These are phyloP conservation scores for Anoura caudifer DNA, from an alignment of 2,113 vertebrate genomes.

Conservation along the genomic window DNA sequence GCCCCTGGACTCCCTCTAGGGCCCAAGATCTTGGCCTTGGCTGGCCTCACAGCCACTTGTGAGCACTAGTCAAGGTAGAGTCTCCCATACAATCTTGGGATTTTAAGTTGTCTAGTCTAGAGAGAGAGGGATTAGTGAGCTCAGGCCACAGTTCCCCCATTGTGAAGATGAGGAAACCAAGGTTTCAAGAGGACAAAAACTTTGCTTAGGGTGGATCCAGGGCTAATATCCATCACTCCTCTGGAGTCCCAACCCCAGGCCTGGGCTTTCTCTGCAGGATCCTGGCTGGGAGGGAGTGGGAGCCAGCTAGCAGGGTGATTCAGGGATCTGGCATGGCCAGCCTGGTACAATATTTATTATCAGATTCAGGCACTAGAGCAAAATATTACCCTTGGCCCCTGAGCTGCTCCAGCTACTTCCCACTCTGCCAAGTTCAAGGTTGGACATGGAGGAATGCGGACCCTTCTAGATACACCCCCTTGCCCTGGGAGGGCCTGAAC, in stretches of 20 bases:
- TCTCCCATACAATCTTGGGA: neutral
- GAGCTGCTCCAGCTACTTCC: neutral
- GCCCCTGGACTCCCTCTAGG: neutral
- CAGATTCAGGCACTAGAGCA: neutral
- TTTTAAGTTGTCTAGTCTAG: neutral
- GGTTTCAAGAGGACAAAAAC: neutral
- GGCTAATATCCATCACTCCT: neutral
- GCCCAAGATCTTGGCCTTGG: neutral
- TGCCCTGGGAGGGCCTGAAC: neutral
- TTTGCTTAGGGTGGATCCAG: neutral
- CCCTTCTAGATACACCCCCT: neutral
- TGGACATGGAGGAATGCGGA: slow-evolving; percentile 5
- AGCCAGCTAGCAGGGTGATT: neutral
- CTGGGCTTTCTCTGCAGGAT: neutral
- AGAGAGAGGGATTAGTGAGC: neutral
- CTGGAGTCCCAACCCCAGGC: neutral
- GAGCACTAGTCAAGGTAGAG: neutral
- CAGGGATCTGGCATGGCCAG: neutral
- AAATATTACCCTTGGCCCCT: slow-evolving; percentile 52
- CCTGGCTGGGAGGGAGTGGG: neutral
- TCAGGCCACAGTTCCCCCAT: neutral
- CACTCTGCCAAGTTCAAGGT: neutral
- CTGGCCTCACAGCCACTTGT: neutral
- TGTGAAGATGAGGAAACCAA: neutral
- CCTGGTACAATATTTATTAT: slow-evolving; percentile 57